phyloP scores from a whole-genome alignment of 2,888 invertebrate genomes.

The Phrixothrix hirtus region DNA sequence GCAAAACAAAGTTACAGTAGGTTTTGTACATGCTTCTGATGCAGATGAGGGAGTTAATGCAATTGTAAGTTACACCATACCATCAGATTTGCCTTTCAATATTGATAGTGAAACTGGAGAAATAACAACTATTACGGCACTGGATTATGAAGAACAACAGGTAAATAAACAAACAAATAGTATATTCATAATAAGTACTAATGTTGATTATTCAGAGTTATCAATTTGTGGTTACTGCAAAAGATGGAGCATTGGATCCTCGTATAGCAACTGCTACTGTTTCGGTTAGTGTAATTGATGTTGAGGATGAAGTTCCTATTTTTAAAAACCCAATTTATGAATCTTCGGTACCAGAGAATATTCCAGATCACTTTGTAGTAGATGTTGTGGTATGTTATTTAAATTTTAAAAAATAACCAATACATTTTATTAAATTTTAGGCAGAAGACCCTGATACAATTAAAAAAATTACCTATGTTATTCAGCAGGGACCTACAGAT shows the following conservation, averaged over 20 bases:
- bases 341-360: conserved; percentile 83
- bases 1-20: conserved; percentile 64
- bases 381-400: conserved; percentile 68
- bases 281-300: conserved; percentile 76
- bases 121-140: conserved; percentile 70
- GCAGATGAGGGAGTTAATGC: conserved; percentile 86
- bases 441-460: conserved; percentile 82
- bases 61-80: conserved; percentile 77
- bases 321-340: conserved; percentile 75
- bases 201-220: conserved; percentile 62
- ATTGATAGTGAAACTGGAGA: conserved; percentile 81
- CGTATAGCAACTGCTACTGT: conserved; percentile 86
- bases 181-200: background rate
- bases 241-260: conserved; percentile 84
- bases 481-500: conserved; percentile 79
- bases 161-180: conserved; percentile 52
- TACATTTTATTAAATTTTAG: conserved; percentile 50
- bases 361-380: conserved; percentile 74
- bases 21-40: conserved; percentile 83
- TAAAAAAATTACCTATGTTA: conserved; percentile 80
- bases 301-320: conserved; percentile 81
- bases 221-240: conserved; percentile 84
- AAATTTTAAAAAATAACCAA: background rate
- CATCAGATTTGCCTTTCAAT: conserved; percentile 75
- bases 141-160: conserved; percentile 83